phyloP scores from a whole-genome alignment of 2,888 invertebrate species.

The Andrena flavipes region DNA sequence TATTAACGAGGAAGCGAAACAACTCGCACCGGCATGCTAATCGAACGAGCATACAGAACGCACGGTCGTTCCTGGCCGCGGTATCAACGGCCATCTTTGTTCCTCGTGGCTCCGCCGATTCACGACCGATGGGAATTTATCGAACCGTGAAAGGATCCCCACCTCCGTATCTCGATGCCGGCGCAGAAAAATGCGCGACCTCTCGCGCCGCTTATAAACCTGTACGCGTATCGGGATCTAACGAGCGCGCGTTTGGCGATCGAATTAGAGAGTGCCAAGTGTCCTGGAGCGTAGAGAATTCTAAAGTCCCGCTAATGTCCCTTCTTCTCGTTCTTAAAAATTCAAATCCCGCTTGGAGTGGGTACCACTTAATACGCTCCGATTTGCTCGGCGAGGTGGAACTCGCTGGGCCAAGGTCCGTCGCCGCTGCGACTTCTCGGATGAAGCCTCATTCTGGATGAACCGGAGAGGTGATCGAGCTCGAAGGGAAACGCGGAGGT shows the following conservation, averaged over 20 bases:
- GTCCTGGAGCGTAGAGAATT: background rate
- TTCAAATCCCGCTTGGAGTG: background rate
- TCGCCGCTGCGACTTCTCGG: too few species aligned
- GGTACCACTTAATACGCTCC: too few species aligned
- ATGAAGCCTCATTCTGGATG: background rate
- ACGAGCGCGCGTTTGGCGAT: conserved; percentile 43
- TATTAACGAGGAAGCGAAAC: conserved; percentile 85
- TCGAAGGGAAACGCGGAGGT: conserved; percentile 23
- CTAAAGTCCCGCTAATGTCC: background rate
- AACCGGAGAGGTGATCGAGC: conserved; percentile 27
- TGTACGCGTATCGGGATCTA: conserved; percentile 24
- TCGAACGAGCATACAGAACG: conserved; percentile 80
- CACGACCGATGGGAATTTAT: conserved; percentile 69
- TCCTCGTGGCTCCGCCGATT: conserved; percentile 60
- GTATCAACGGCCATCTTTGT: conserved; percentile 79
- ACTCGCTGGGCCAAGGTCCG: too few species aligned
- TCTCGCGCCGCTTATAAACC: conserved; percentile 12
- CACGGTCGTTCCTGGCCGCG: conserved; percentile 59
- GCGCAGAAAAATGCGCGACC: conserved; percentile 4
- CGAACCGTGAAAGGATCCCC: conserved; percentile 52
- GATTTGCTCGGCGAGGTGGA: background rate
- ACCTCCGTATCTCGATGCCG: background rate
- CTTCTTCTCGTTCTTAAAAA: background rate
- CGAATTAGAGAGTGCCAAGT: conserved; percentile 25
- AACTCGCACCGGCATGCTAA: conserved; percentile 84